These are phyloP conservation scores for Acanthoscelides obtectus DNA, from an alignment of 2,888 invertebrate genomes.

Conservation along the genomic window DNA sequence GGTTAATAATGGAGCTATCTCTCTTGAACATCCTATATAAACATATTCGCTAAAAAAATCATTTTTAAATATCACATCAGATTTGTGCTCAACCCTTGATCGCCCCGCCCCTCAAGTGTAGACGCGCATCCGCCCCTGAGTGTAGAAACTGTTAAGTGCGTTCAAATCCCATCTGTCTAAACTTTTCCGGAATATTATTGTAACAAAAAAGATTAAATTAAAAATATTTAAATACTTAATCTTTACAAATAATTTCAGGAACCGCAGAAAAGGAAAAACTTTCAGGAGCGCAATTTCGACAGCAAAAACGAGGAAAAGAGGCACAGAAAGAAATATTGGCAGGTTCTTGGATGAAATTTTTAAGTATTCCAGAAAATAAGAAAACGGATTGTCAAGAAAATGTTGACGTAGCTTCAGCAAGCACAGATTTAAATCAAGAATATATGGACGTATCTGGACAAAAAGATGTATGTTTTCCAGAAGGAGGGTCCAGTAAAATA, in stretches of 20 bases:
- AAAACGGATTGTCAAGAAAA: constrained; percentile 7
- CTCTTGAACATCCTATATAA: no score
- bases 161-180: constrained; percentile 1
- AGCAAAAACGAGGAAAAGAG: constrained; percentile 9
- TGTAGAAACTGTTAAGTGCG: constrained; percentile 2
- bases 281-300: constrained; percentile 9
- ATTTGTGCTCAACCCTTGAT: no score
- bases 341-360: constrained; percentile 2
- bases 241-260: constrained; percentile 4
- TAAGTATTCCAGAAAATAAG: constrained; percentile 6
- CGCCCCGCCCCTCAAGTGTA: no score
- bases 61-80: no score
- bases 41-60: no score
- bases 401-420: constrained; percentile 3
- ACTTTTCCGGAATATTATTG: background rate
- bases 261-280: constrained; percentile 8
- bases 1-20: no score
- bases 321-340: constrained; percentile 3
- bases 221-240: no score
- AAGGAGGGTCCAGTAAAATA: constrained; percentile 5
- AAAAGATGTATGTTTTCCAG: constrained; percentile 4
- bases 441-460: constrained; percentile 1
- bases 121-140: no score
- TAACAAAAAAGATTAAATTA: background rate
- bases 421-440: constrained; percentile 4